phyloP scores from a whole-genome alignment of 2,888 invertebrate species.

The Callosobruchus maculatus region DNA sequence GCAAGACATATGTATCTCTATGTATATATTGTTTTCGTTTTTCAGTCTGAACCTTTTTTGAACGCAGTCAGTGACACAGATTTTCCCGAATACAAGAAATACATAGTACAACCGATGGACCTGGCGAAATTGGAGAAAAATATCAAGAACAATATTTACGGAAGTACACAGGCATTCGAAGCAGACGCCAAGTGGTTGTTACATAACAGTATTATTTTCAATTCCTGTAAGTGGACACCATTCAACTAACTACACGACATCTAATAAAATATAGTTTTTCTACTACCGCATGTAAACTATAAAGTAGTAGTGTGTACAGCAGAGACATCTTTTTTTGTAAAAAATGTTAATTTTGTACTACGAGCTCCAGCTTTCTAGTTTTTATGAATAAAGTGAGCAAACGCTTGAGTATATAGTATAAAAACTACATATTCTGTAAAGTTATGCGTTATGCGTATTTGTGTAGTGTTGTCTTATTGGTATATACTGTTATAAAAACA shows the following conservation, averaged over 20 bases:
- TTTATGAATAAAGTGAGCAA: no score
- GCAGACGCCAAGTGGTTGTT: constrained; percentile 91
- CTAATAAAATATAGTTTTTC: constrained; percentile 5
- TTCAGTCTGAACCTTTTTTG: constrained; percentile 75
- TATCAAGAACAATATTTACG: constrained; percentile 71
- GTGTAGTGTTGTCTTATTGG: no score
- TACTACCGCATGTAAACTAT: no score
- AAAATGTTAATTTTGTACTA: no score
- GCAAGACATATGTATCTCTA: no score
- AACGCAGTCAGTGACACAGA: constrained; percentile 67
- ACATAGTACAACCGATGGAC: constrained; percentile 86
- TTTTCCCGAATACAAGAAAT: constrained; percentile 76
- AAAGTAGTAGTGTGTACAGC: no score
- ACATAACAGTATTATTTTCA: constrained; percentile 89
- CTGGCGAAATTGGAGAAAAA: constrained; percentile 72
- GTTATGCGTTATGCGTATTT: no score
- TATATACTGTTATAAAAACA: no score
- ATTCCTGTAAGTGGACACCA: constrained; percentile 67
- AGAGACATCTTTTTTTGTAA: no score
- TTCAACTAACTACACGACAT: neutral
- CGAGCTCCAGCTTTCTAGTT: no score
- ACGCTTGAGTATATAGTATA: no score
- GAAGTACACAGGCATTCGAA: constrained; percentile 84
- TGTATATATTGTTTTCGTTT: constrained; percentile 32
- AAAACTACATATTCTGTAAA: no score